Percentiles rank a stretch among this genome's conserved stretches.
Conservation (phyloP, 2,113 vertebrate species). For the Suricata suricatta region DNA sequence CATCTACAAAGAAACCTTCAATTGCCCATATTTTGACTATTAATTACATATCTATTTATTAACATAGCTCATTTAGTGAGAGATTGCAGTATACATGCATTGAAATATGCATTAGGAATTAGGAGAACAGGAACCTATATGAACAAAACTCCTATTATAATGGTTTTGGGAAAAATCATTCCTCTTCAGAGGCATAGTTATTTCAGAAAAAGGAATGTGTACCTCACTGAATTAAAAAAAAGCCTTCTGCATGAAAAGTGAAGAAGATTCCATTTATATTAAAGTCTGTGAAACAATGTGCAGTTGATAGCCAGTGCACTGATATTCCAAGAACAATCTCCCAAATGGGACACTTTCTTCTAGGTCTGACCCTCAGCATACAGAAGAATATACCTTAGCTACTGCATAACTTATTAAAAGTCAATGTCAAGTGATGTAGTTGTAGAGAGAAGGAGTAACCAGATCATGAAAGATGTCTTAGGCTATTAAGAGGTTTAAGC, state of each 20-base stretch:
- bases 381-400: not conserved
- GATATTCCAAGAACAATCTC: not conserved
- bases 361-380: not conserved
- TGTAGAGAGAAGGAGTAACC: not conserved
- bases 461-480: not conserved
- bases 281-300: not conserved
- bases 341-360: not conserved
- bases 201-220: not conserved
- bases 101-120: slow-evolving; percentile 13
- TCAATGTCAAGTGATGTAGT: not conserved
- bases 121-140: not conserved
- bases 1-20: not conserved
- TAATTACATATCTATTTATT: not conserved
- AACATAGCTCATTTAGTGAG: not conserved
- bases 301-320: not conserved
- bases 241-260: not conserved
- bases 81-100: not conserved
- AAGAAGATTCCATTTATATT: not conserved
- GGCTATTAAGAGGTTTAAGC: not conserved
- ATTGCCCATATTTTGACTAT: not conserved
- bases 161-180: slow-evolving; percentile 5
- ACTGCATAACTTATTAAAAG: not conserved
- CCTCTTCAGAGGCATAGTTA: not conserved
- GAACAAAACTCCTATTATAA: not conserved
- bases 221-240: not conserved